Evolutionary conservation across 2,113 vertebrate species (phyloP).

Genomic region (Dromiciops gliroides): DNA sequence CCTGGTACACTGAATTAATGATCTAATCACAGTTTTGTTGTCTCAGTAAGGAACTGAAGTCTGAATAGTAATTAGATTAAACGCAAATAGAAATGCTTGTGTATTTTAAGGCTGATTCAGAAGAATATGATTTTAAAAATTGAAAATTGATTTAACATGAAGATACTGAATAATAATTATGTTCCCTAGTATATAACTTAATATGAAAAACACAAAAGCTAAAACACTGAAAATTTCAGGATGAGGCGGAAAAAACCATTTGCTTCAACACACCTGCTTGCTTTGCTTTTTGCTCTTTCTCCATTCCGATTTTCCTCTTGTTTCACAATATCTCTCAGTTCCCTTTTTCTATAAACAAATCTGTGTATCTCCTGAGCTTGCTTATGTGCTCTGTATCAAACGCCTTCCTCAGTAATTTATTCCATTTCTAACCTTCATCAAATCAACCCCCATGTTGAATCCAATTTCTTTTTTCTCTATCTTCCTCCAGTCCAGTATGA

Average conservation of each 20-base stretch:
- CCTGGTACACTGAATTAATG: slow-evolving; percentile 69
- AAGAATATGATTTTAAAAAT: slow-evolving; percentile 80
- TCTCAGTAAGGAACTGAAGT: slow-evolving; percentile 75
- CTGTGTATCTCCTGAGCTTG: not conserved
- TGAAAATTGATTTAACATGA: slow-evolving; percentile 81
- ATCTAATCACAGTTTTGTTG: slow-evolving; percentile 76
- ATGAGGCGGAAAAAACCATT: slow-evolving; percentile 35
- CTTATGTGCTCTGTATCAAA: slow-evolving; percentile 29
- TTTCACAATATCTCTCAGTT: slow-evolving; percentile 17
- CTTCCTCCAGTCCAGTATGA: not conserved
- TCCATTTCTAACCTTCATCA: slow-evolving; percentile 59
- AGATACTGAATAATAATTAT: slow-evolving; percentile 80
- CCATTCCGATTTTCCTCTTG: slow-evolving; percentile 30
- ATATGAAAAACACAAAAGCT: slow-evolving; percentile 73
- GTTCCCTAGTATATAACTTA: slow-evolving; percentile 76
- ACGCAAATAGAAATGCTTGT: slow-evolving; percentile 79
- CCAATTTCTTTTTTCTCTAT: no score
- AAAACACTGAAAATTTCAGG: slow-evolving; percentile 50
- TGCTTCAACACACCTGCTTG: slow-evolving; percentile 59
- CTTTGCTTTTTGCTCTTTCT: slow-evolving; percentile 39
- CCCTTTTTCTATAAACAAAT: slow-evolving; percentile 35
- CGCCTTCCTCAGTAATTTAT: slow-evolving; percentile 60
- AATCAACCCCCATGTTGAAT: not conserved
- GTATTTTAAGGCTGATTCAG: slow-evolving; percentile 74
- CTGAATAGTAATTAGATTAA: slow-evolving; percentile 81